Evolutionary conservation across 1,140 invertebrate species (phyloP).

Genomic region (Hylaeus volcanicus): DNA sequence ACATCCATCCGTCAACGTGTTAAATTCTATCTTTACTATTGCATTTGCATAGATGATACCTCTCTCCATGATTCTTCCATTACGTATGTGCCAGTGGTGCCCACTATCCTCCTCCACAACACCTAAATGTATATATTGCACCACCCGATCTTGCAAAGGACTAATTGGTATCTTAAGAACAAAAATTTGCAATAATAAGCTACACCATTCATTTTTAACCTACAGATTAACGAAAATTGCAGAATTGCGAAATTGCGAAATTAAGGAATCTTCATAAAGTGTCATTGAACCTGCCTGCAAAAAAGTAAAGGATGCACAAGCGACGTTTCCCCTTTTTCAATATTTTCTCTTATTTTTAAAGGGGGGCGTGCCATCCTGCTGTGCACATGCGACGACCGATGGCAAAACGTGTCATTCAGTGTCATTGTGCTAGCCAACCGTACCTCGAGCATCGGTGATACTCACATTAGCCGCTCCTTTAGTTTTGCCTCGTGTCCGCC

Average conservation of each 20-base stretch:
- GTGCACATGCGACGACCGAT: neutral
- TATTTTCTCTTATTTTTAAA: slow-evolving; percentile 11
- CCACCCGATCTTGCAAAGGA: no score
- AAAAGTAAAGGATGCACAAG: slow-evolving; percentile 34
- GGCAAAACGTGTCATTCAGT: slow-evolving; percentile 5
- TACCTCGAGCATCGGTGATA: slow-evolving; percentile 13
- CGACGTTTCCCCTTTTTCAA: slow-evolving; percentile 18
- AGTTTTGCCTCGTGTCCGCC: slow-evolving; percentile 18
- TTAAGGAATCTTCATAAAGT: slow-evolving; percentile 20
- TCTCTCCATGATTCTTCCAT: no score
- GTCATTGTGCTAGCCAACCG: slow-evolving; percentile 7
- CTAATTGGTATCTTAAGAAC: no score
- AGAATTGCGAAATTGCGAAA: slow-evolving; percentile 43
- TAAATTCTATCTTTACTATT: no score
- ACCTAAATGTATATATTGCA: no score
- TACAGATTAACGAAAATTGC: slow-evolving; percentile 8
- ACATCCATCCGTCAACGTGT: no score
- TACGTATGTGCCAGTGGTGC: no score
- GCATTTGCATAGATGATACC: no score
- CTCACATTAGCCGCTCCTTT: slow-evolving; percentile 53
- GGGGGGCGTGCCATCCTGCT: neutral
- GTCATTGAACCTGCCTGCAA: slow-evolving; percentile 47
- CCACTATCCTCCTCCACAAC: no score
- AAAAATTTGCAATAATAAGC: no score
- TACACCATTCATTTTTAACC: no score